Evolutionary conservation across 2,797 vertebrate genomes (phyloP).

Genomic region (Pseudochirops corinnae): DNA sequence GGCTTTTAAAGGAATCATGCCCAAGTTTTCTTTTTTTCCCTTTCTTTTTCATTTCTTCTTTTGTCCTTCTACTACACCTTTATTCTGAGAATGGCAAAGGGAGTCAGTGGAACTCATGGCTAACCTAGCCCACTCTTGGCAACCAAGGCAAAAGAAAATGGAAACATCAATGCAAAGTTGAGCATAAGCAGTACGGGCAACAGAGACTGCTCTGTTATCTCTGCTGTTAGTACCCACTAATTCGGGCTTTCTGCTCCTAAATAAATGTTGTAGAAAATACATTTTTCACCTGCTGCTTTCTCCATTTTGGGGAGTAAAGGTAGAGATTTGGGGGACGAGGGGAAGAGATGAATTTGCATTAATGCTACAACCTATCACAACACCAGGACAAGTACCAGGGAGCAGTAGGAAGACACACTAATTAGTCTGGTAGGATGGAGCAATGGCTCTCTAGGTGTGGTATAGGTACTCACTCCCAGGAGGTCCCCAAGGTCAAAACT

Average conservation of each 20-base stretch:
- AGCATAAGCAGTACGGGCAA: background rate
- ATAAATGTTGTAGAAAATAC: conserved; percentile 43
- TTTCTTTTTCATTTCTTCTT: conserved; percentile 27
- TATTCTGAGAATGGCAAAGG: background rate
- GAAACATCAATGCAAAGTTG: background rate
- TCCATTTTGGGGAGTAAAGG: background rate
- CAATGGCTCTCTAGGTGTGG: background rate
- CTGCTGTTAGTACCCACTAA: conserved; percentile 41
- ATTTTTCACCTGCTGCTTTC: conserved; percentile 24
- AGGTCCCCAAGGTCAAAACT: background rate
- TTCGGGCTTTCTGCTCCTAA: background rate
- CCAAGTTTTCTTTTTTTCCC: background rate
- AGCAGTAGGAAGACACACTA: background rate
- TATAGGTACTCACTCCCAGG: background rate
- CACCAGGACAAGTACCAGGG: conserved; percentile 27
- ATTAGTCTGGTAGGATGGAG: background rate
- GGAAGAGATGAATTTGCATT: background rate
- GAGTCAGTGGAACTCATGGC: background rate
- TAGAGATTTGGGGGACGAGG: background rate
- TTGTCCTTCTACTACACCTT: conserved; percentile 3
- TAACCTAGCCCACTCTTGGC: background rate
- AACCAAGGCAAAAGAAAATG: conserved; percentile 41
- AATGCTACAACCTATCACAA: background rate
- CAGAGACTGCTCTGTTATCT: conserved; percentile 8
- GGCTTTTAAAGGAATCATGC: background rate